Percentiles rank a stretch among this genome's conserved stretches.
phyloP scores from a whole-genome alignment of 2,797 vertebrate species.

The Leuciscus waleckii region DNA sequence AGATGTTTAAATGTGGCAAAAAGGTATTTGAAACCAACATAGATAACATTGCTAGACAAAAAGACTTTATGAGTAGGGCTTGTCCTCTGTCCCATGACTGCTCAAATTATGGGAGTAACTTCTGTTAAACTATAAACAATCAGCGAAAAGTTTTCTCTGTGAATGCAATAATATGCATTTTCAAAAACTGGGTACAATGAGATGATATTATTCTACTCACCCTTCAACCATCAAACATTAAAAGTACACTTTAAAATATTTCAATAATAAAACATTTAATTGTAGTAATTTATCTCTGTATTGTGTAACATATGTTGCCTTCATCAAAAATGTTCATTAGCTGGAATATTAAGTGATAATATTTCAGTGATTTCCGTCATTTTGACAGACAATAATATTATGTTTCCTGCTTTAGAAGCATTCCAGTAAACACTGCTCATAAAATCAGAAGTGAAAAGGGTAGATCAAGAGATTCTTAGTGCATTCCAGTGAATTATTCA shows the following conservation, averaged over 20 bases:
- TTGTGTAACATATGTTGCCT: no score
- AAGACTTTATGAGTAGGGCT: neutral
- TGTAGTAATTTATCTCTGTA: no score
- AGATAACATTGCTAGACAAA: neutral
- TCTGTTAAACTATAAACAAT: neutral
- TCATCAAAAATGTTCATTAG: neutral
- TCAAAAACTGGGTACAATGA: no score
- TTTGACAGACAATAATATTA: neutral
- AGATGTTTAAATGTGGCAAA: neutral
- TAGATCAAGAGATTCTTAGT: neutral
- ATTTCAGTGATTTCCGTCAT: neutral
- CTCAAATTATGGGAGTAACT: no score
- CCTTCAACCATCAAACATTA: no score
- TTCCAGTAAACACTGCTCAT: neutral
- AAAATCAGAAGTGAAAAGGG: no score
- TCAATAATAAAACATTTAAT: no score
- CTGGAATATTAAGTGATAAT: neutral
- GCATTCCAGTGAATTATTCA: no score
- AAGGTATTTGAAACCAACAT: neutral
- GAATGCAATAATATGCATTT: no score
- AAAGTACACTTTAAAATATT: no score
- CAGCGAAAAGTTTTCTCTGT: neutral
- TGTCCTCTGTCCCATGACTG: neutral
- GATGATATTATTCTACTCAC: no score
- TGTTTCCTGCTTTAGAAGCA: neutral